Conservation (phyloP, 2,797 vertebrate genomes). For the Phrynocephalus vlangalii region DNA sequence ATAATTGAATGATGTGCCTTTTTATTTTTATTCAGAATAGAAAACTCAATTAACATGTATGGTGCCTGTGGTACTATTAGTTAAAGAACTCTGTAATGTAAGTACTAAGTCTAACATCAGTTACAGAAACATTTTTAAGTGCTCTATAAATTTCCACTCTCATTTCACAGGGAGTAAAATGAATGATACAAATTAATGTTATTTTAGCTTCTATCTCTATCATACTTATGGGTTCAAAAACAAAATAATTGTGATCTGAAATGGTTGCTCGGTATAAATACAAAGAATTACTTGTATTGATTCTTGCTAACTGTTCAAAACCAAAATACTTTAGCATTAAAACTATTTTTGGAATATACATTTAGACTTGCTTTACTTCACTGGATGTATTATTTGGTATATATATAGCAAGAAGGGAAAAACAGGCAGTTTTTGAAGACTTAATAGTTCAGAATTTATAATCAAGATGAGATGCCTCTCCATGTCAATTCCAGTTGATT, state of each 20-base stretch:
- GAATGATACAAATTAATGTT: slow-evolving; percentile 39
- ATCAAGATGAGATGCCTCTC: slow-evolving; percentile 32
- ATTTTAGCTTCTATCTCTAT: slow-evolving; percentile 60
- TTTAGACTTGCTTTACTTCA: slow-evolving; percentile 7
- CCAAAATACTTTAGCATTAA: slow-evolving; percentile 32
- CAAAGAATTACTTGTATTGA: slow-evolving; percentile 55
- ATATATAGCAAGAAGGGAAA: slow-evolving; percentile 43
- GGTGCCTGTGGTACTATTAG: slow-evolving; percentile 71
- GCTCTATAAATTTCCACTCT: slow-evolving; percentile 55
- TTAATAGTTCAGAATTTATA: slow-evolving; percentile 1
- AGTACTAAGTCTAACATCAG: slow-evolving; percentile 54
- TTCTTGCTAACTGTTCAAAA: slow-evolving; percentile 23
- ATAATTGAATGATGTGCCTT: slow-evolving; percentile 81
- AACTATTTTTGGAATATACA: slow-evolving; percentile 23
- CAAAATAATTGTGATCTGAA: slow-evolving; percentile 38
- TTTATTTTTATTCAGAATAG: slow-evolving; percentile 66
- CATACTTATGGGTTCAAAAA: slow-evolving; percentile 55
- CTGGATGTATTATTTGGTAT: slow-evolving; percentile 42
- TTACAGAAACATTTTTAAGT: slow-evolving; percentile 49
- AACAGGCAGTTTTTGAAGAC: slow-evolving; percentile 37
- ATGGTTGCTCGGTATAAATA: slow-evolving; percentile 47
- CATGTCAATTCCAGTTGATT: neutral
- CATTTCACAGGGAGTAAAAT: slow-evolving; percentile 51
- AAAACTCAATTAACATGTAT: slow-evolving; percentile 64
- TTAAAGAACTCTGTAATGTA: slow-evolving; percentile 57